A percentile compares a stretch with the other conserved stretches of the same genome.
Conservation (phyloP, 2,797 vertebrate genomes). For the Odontamblyopus lacepedii region DNA sequence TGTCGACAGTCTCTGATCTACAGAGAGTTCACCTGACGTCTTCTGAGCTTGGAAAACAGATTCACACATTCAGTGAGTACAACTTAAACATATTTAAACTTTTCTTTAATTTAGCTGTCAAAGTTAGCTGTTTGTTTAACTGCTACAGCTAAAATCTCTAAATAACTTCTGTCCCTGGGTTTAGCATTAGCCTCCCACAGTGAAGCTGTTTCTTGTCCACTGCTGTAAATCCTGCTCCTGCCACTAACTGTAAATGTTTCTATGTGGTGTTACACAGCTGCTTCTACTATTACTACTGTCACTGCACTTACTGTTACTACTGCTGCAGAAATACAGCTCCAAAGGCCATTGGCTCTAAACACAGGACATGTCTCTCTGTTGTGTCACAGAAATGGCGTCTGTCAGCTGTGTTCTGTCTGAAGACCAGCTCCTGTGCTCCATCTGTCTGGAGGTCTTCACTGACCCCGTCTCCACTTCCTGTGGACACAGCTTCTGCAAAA, state of each 20-base stretch:
- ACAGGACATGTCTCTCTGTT: no score
- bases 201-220: neutral
- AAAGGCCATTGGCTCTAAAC: neutral
- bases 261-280: neutral
- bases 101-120: neutral
- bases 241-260: neutral
- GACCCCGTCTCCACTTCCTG: conserved; percentile 60
- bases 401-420: conserved; percentile 44
- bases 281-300: neutral
- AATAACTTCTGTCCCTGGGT: neutral
- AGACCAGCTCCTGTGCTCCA: conserved; percentile 64
- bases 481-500: conserved; percentile 75
- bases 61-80: neutral
- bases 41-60: neutral
- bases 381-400: conserved; percentile 9
- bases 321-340: neutral
- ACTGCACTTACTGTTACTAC: neutral
- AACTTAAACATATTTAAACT: neutral
- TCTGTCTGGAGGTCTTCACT: conserved; percentile 45
- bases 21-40: neutral
- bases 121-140: neutral
- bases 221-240: neutral
- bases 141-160: neutral
- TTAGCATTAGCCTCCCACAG: neutral
- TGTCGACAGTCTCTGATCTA: neutral